Evolutionary conservation across 2,888 invertebrate species (phyloP).

Genomic region (Tortricodes alternella): DNA sequence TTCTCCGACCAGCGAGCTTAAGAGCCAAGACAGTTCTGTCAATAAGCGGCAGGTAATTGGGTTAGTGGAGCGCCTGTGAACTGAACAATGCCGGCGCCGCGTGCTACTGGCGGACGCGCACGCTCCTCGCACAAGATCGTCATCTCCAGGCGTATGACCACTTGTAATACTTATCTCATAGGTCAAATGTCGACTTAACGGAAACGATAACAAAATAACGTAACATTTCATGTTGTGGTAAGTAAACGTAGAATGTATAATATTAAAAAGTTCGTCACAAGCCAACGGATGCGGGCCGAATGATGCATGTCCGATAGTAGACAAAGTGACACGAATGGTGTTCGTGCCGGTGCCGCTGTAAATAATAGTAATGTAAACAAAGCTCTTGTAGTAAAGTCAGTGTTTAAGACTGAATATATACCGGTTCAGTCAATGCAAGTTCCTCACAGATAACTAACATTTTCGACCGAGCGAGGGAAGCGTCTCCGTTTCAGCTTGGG

Average conservation of each 20-base stretch:
- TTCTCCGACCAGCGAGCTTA: slow-evolving; percentile 58
- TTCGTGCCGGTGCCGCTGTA: slow-evolving; percentile 47
- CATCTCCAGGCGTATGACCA: slow-evolving; percentile 28
- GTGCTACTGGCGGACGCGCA: slow-evolving; percentile 47
- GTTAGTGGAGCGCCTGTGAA: slow-evolving; percentile 73
- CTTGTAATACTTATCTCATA: slow-evolving; percentile 40
- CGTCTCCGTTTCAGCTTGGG: too few relatives aligned
- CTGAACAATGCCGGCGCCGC: slow-evolving; percentile 60
- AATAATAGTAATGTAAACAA: slow-evolving; percentile 54
- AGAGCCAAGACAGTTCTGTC: slow-evolving; percentile 77
- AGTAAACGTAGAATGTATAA: slow-evolving; percentile 4
- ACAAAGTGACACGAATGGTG: slow-evolving; percentile 44
- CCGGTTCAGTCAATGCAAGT: neutral
- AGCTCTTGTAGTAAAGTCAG: slow-evolving; percentile 28
- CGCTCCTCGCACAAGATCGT: slow-evolving; percentile 41
- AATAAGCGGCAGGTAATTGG: slow-evolving; percentile 74
- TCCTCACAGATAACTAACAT: too few relatives aligned
- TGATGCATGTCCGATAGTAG: slow-evolving; percentile 47
- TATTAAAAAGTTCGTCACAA: slow-evolving; percentile 14
- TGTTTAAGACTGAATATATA: neutral
- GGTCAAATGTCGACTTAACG: slow-evolving; percentile 34
- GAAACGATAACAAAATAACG: slow-evolving; percentile 9
- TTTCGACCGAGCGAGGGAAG: too few relatives aligned
- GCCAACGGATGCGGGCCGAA: slow-evolving; percentile 44
- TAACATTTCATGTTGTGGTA: neutral